A percentile compares a stretch with the other conserved stretches of the same genome.
Evolutionary conservation across 2,113 vertebrate genomes (phyloP).

Genomic region (Elachura formosa): DNA sequence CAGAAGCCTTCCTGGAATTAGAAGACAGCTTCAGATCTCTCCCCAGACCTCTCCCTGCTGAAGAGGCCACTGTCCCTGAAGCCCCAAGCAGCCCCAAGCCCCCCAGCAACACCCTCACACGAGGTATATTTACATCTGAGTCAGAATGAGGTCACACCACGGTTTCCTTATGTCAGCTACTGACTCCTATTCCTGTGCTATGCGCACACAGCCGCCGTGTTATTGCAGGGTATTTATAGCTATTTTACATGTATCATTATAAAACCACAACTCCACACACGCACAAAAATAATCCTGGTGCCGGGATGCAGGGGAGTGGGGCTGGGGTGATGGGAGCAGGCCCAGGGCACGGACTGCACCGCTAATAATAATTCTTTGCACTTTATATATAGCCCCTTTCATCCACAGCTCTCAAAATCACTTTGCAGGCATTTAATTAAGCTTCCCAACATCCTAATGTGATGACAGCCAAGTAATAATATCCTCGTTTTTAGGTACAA

Average conservation of each 20-base stretch:
- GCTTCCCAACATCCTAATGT: conserved; percentile 19
- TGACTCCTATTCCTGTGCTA: conserved; percentile 43
- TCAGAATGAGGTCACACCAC: conserved; percentile 53
- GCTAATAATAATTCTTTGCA: conserved; percentile 40
- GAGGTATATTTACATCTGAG: conserved; percentile 36
- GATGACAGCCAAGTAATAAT: conserved; percentile 39
- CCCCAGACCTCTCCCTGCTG: background rate
- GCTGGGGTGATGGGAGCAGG: background rate
- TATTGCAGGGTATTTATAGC: conserved; percentile 57
- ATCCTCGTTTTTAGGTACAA: background rate
- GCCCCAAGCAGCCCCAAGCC: background rate
- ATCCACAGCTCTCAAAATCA: background rate
- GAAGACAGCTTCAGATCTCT: background rate
- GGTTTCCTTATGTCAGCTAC: conserved; percentile 41
- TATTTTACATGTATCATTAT: conserved; percentile 37
- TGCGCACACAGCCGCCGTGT: conserved; percentile 14
- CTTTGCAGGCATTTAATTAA: conserved; percentile 55
- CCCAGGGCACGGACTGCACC: background rate
- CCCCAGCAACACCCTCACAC: background rate
- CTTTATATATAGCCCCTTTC: conserved; percentile 54
- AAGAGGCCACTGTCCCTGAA: background rate
- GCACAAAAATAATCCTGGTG: background rate
- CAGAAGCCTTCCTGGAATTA: background rate
- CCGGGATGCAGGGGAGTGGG: background rate
- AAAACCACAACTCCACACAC: background rate